These are phyloP conservation scores for Spongilla lacustris DNA, from an alignment of 37 sponge, comb jelly and placozoan species.

Conservation along the genomic window DNA sequence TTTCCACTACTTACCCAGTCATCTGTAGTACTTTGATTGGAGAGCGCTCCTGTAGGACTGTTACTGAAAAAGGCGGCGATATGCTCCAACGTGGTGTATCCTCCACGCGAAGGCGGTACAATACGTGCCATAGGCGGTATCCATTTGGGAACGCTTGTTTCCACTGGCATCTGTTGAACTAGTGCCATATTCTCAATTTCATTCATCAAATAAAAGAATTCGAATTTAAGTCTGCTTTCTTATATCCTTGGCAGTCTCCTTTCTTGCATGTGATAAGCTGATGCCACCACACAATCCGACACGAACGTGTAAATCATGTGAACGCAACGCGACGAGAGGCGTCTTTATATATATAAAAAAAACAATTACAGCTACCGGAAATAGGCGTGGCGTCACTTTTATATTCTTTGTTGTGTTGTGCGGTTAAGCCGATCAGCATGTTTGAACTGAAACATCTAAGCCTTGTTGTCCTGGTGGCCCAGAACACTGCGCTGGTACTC, in stretches of 20 bases:
- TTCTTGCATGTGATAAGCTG: background rate
- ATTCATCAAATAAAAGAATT: background rate
- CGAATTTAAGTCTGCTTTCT: background rate
- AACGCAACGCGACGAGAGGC: background rate
- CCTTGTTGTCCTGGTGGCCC: slow-evolving; percentile 79
- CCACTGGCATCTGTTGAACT: background rate
- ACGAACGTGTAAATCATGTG: slow-evolving; percentile 1
- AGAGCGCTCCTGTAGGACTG: background rate
- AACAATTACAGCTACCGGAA: background rate
- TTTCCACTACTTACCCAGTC: background rate
- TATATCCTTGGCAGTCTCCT: background rate
- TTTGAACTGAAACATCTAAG: slow-evolving; percentile 80
- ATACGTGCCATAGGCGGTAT: background rate
- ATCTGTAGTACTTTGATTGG: background rate
- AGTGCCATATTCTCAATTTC: background rate
- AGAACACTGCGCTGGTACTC: slow-evolving; percentile 85
- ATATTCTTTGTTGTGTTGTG: background rate
- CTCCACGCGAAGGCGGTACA: background rate
- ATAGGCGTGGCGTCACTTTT: background rate
- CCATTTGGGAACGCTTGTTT: background rate
- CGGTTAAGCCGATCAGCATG: background rate
- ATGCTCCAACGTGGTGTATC: background rate
- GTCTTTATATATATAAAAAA: background rate
- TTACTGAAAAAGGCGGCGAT: background rate
- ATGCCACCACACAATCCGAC: background rate